Conservation (phyloP, 2,113 vertebrate genomes). For the Marcusenius ussheri region DNA sequence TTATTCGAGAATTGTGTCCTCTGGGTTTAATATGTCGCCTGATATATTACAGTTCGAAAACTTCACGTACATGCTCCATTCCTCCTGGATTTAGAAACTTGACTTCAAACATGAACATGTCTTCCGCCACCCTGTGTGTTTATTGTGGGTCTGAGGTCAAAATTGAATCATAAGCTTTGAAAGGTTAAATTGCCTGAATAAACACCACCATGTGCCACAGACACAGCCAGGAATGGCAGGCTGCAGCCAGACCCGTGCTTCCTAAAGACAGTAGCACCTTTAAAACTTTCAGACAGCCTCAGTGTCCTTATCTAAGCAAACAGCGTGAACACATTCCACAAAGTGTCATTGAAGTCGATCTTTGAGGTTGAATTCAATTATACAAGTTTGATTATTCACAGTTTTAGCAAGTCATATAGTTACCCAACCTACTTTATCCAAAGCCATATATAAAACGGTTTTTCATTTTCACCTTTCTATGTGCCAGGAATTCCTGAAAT, state of each 20-base stretch:
- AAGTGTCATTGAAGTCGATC: background rate
- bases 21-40: background rate
- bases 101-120: background rate
- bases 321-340: background rate
- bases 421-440: background rate
- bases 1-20: slow-evolving; percentile 1
- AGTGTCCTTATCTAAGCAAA: background rate
- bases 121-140: background rate
- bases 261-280: background rate
- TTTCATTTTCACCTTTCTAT: background rate
- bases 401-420: background rate
- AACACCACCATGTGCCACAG: background rate
- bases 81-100: background rate
- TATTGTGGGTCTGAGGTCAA: background rate
- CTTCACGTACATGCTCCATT: background rate
- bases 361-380: background rate
- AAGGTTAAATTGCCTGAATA: background rate
- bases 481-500: background rate
- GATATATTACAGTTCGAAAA: background rate
- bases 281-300: background rate
- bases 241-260: background rate
- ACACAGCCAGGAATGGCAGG: background rate
- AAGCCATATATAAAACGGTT: background rate
- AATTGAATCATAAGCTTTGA: background rate
- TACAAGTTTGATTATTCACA: background rate